A percentile compares a stretch with the other conserved stretches of the same genome.
Conservation (phyloP, 2,797 vertebrate genomes). For the Hydrophis major region DNA sequence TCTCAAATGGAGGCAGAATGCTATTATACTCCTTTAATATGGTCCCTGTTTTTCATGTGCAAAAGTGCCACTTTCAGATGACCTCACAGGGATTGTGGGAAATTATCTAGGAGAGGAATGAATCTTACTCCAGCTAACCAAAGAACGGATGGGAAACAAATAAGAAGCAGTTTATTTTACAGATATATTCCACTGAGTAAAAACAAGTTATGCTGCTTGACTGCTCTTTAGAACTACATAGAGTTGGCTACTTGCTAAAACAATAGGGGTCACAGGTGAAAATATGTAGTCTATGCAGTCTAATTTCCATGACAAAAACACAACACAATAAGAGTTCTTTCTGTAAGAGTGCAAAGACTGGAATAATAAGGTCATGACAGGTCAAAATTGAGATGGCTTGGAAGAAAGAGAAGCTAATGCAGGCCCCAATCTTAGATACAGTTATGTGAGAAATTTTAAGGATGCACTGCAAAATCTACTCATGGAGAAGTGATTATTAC, state of each 20-base stretch:
- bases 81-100: conserved; percentile 13
- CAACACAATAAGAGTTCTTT: neutral
- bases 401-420: conserved; percentile 16
- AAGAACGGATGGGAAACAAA: conserved; percentile 27
- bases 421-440: conserved; percentile 4
- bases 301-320: conserved; percentile 29
- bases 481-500: neutral
- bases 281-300: conserved; percentile 8
- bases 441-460: conserved; percentile 26
- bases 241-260: conserved; percentile 28
- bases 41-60: neutral
- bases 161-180: conserved; percentile 13
- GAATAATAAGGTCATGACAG: conserved; percentile 18
- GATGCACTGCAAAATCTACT: neutral
- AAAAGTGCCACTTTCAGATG: conserved; percentile 1
- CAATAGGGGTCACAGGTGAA: conserved; percentile 1
- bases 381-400: conserved; percentile 20
- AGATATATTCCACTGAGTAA: conserved; percentile 31
- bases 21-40: neutral
- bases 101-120: conserved; percentile 19
- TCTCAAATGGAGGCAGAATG: neutral
- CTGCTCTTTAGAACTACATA: conserved; percentile 6
- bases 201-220: conserved; percentile 4
- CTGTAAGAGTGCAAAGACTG: conserved; percentile 26
- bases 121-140: neutral